Percentiles rank a stretch among this genome's conserved stretches.
Evolutionary conservation across 2,113 vertebrate species (phyloP).

Genomic region (Gobius niger): DNA sequence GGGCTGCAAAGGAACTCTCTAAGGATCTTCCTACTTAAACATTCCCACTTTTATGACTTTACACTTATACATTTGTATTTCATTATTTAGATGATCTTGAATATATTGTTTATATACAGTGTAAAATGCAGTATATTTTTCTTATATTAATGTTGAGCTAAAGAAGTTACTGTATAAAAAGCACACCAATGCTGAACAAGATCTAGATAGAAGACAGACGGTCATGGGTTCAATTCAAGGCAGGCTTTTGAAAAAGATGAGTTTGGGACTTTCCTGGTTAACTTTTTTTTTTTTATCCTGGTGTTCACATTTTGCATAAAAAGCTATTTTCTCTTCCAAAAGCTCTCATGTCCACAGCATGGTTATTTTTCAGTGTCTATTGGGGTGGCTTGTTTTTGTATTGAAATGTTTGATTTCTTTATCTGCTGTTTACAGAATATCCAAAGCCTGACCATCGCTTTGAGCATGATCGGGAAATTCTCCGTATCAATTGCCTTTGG

Average conservation of each 20-base stretch:
- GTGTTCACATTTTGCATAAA: too few species aligned
- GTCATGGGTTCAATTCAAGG: too few species aligned
- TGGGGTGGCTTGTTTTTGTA: too few species aligned
- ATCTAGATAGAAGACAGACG: too few species aligned
- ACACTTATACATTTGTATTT: neutral
- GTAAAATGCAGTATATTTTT: too few species aligned
- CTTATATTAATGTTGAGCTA: too few species aligned
- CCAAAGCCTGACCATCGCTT: constrained; percentile 66
- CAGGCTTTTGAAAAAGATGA: too few species aligned
- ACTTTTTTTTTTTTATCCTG: too few species aligned
- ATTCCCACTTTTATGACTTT: neutral
- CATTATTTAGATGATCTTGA: neutral
- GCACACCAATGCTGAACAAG: too few species aligned
- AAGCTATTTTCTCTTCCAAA: neutral
- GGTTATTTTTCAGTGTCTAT: too few species aligned
- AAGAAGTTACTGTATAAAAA: too few species aligned
- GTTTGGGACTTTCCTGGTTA: too few species aligned
- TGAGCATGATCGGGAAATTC: constrained; percentile 88
- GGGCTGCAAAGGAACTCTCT: neutral
- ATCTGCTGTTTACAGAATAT: constrained; percentile 64
- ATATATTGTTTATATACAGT: neutral
- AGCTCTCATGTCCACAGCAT: neutral
- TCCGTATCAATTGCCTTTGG: constrained; percentile 87
- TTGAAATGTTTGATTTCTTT: neutral
- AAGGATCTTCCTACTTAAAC: neutral